Base-by-base conservation (phyloP, 2,797 vertebrate species). In the Anas bahamensis region DNA sequence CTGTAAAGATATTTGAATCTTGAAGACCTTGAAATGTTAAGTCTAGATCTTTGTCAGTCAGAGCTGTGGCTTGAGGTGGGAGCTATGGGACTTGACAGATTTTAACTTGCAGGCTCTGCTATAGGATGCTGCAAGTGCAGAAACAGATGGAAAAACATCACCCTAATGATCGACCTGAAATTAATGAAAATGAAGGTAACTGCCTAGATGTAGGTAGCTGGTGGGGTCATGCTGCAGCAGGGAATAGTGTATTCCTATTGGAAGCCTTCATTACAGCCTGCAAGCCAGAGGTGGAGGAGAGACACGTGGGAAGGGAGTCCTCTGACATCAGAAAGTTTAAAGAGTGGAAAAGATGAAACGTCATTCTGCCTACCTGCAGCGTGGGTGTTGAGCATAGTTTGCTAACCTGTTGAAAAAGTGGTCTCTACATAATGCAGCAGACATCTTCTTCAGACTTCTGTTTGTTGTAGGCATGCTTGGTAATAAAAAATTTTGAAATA, bases 31-130 rank as follows among this genome's bases (percentile, higher is more conserved):
- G 92, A 88, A 86, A 92, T 79, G 68, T 79, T 50, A 88, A 83
- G 90, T 86, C 91, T 94, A 72, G 17, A 72, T 95, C 88, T 95
- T 91, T 85, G 88, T 94, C 90, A 92, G 66, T 2, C 7, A 73
- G 66, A 71, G 75, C 82, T 84, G 72, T 78, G 89, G 87, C 83
- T 95, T 91, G 87, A 89, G 89, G 91, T 97, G 95, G 89, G 68
- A 92, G 31, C 88, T 71, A 50, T 52, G 60, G 89, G 60, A 60
- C 85, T 86, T 91, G 74, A 86, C 64, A 88, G 86, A 89, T 89
- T 94, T 91, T 93, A 88, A 91, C 80, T 83, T 94, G 23, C 28
- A 91, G 81, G 44, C 64, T 93, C 21, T 91, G 74, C 79, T 94
- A 61, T 53, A 84, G 89, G 57, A 89, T 89, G 64, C 68, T 83